Evolutionary conservation across 2,113 vertebrate genomes (phyloP).

Genomic region (Calyptommatus sinebrachiatus): DNA sequence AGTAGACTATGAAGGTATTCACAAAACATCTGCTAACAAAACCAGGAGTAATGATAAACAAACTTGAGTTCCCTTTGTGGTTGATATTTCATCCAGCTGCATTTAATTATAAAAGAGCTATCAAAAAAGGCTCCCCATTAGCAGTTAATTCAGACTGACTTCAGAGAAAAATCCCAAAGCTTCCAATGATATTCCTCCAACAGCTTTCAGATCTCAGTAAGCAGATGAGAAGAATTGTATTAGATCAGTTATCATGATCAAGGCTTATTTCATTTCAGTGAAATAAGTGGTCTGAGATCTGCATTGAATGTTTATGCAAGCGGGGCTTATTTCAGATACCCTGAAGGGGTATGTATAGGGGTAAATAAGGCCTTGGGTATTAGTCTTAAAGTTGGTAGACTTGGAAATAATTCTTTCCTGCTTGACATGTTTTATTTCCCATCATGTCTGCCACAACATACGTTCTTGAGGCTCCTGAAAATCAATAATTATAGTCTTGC

Average conservation of each 20-base stretch:
- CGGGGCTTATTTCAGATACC: not conserved
- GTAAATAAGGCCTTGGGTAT: not conserved
- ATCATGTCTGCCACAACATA: not conserved
- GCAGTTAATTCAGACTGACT: conserved; percentile 80
- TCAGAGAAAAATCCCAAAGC: conserved; percentile 80
- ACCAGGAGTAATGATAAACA: conserved; percentile 80
- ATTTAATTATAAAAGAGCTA: conserved; percentile 82
- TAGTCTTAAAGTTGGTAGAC: not conserved
- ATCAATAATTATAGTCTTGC: not conserved
- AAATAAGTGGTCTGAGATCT: not conserved
- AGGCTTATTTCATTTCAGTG: conserved; percentile 40
- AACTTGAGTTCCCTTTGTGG: conserved; percentile 80
- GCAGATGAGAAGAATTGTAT: conserved; percentile 59
- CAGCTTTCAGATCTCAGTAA: conserved; percentile 71
- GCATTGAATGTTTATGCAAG: not conserved
- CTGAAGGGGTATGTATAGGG: no score
- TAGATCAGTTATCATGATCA: conserved; percentile 55
- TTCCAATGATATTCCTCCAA: conserved; percentile 71
- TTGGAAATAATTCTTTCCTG: not conserved
- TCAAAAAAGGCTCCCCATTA: conserved; percentile 83
- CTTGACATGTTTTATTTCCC: not conserved
- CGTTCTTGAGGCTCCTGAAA: no score
- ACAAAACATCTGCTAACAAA: conserved; percentile 80
- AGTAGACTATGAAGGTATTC: conserved; percentile 74
- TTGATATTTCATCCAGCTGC: conserved; percentile 79